These are phyloP conservation scores for Chlorodrepanis virens DNA, from an alignment of 2,113 vertebrate genomes.

Conservation along the genomic window DNA sequence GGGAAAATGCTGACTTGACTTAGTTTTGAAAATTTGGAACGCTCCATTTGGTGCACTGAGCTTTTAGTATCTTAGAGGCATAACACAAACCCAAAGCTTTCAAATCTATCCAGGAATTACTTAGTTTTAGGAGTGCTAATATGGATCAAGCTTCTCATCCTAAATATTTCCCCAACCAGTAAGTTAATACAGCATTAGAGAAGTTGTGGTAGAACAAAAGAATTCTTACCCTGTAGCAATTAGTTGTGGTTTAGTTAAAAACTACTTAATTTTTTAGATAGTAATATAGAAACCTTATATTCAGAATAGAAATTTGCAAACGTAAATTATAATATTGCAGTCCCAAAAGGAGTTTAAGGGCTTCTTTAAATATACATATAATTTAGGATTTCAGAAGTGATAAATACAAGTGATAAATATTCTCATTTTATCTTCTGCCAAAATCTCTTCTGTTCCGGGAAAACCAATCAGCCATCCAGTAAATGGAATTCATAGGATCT, in stretches of 20 bases:
- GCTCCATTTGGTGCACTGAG: background rate
- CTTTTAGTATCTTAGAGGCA: background rate
- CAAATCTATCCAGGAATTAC: background rate
- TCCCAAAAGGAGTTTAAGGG: background rate
- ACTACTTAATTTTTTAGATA: background rate
- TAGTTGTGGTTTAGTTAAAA: background rate
- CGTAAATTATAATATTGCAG: background rate
- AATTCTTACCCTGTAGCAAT: background rate
- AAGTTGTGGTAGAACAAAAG: background rate
- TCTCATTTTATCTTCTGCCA: background rate
- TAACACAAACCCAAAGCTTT: background rate
- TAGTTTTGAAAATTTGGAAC: background rate
- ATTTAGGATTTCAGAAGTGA: background rate
- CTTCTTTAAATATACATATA: background rate
- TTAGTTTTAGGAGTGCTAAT: background rate
- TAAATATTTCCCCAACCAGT: background rate
- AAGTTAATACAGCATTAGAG: background rate
- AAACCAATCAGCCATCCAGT: background rate
- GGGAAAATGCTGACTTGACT: background rate
- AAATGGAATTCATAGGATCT: background rate
- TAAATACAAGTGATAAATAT: background rate
- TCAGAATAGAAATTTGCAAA: background rate
- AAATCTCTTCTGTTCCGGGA: background rate
- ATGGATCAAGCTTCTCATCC: background rate
- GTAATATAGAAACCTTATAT: background rate